These are phyloP conservation scores for Cranoglanis bouderius DNA, from an alignment of 2,113 vertebrate species.

Conservation along the genomic window DNA sequence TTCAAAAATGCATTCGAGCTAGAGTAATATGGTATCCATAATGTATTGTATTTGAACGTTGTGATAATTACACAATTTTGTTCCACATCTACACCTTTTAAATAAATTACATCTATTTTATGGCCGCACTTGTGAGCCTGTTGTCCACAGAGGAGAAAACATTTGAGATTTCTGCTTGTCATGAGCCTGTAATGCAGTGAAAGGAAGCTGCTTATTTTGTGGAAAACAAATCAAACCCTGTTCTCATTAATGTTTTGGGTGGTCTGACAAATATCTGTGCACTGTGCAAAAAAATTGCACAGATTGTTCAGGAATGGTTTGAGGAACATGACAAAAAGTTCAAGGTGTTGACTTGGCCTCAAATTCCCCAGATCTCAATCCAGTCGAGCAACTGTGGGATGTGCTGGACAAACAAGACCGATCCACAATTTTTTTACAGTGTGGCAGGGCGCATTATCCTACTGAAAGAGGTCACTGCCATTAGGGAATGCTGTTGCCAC, in stretches of 20 bases:
- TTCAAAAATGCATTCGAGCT: constrained; percentile 35
- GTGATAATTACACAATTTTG: background rate
- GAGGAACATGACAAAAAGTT: too few species aligned
- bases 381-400: too few species aligned
- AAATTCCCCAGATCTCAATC: too few species aligned
- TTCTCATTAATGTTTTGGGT: constrained; percentile 3
- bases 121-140: background rate
- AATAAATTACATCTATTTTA: background rate
- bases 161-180: background rate
- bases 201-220: background rate
- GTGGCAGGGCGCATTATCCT: too few species aligned
- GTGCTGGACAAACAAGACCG: too few species aligned
- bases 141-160: background rate
- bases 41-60: background rate
- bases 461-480: too few species aligned
- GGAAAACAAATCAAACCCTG: background rate
- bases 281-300: background rate
- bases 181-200: background rate
- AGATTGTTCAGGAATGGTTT: too few species aligned
- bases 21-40: background rate
- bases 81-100: background rate
- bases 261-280: background rate
- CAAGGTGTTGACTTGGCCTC: too few species aligned
- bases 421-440: too few species aligned
- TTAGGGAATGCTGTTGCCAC: too few species aligned